phyloP scores from a whole-genome alignment of 2,797 vertebrate genomes.

The Acestrorhynchus altus region DNA sequence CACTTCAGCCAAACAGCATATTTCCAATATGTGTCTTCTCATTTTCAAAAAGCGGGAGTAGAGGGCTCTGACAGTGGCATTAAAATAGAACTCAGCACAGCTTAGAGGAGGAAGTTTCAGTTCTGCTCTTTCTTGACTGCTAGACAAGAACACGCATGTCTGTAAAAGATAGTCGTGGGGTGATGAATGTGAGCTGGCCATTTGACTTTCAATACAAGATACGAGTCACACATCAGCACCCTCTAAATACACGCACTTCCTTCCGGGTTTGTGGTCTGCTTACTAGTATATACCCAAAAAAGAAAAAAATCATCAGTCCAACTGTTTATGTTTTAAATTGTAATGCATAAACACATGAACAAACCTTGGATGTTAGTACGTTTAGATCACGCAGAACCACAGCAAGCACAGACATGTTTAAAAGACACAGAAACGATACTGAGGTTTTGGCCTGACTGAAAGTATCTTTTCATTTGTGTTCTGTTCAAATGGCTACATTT shows the following conservation, averaged over 20 bases:
- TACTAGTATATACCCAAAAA: conserved; percentile 39
- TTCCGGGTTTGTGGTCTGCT: conserved; percentile 53
- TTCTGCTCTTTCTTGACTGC: background rate
- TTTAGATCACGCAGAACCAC: no score
- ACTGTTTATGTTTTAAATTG: no score
- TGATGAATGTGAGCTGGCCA: conserved; percentile 8
- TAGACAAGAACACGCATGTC: conserved; percentile 10
- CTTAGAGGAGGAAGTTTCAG: background rate
- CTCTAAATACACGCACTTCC: conserved; percentile 52
- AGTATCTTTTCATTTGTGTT: no score
- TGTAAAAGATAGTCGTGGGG: conserved; percentile 11
- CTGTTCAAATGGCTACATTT: no score
- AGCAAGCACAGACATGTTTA: no score
- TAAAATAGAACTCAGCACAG: background rate
- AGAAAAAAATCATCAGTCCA: background rate
- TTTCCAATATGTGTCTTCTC: no score
- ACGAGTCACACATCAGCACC: conserved; percentile 52
- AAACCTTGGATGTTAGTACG: no score
- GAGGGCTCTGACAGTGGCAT: background rate
- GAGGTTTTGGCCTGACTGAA: no score
- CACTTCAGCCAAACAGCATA: background rate
- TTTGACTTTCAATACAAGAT: conserved; percentile 38
- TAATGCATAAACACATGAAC: no score
- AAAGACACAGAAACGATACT: no score
- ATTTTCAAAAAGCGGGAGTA: background rate